These are phyloP conservation scores for Tachyglossus aculeatus DNA, from an alignment of 2,797 vertebrate species.

Conservation along the genomic window DNA sequence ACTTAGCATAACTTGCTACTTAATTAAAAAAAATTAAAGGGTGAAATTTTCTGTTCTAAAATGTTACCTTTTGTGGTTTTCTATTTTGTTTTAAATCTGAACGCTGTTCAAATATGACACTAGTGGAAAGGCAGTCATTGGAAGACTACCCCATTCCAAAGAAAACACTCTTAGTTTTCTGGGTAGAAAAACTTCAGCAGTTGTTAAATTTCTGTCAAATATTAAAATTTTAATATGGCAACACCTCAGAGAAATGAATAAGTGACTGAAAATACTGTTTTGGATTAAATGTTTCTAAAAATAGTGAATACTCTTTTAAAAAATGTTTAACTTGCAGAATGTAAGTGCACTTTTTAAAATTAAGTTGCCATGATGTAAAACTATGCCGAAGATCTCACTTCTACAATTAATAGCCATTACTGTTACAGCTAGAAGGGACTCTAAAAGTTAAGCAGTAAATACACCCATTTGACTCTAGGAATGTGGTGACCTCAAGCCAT, in stretches of 20 bases:
- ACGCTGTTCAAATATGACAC: not conserved
- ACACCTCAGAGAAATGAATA: too few relatives aligned
- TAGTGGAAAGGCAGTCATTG: too few relatives aligned
- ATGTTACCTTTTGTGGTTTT: not conserved
- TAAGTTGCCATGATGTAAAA: not conserved
- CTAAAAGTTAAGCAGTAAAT: not conserved
- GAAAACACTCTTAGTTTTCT: too few relatives aligned
- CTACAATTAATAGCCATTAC: not conserved
- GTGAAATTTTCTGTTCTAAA: not conserved
- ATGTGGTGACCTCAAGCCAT: conserved; percentile 5
- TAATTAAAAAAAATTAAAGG: too few relatives aligned
- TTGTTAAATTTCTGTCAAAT: too few relatives aligned
- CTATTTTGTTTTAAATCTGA: not conserved
- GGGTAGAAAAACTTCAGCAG: too few relatives aligned
- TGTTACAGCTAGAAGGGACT: not conserved
- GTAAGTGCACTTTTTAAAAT: too few relatives aligned
- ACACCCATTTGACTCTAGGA: not conserved
- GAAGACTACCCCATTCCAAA: too few relatives aligned
- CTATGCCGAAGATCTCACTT: conserved; percentile 21
- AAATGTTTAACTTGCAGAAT: not conserved
- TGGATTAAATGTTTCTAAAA: not conserved
- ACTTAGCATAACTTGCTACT: too few relatives aligned
- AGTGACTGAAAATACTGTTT: too few relatives aligned
- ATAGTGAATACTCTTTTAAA: not conserved
- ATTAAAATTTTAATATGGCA: too few relatives aligned